Evolutionary conservation across 2,113 vertebrate species (phyloP).

Genomic region (Percina caprodes): DNA sequence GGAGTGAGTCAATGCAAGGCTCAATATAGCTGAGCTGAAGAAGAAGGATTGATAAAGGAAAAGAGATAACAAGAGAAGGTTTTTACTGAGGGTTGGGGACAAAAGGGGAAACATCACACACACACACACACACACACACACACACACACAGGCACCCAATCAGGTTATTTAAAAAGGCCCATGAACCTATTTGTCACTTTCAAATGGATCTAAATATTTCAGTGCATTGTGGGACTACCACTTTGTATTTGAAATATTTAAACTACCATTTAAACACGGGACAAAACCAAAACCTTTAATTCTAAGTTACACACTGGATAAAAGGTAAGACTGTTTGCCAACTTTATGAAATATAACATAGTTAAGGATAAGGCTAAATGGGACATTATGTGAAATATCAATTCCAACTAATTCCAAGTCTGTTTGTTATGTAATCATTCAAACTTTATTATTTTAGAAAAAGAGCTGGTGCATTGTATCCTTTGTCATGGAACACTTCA

Average conservation of each 20-base stretch:
- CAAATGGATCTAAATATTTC: not conserved
- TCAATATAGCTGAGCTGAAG: not conserved
- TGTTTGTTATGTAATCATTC: not conserved
- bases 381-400: not conserved
- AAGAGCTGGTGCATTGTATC: constrained; percentile 1
- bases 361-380: not conserved
- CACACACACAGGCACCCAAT: not conserved
- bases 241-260: not conserved
- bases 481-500: constrained; percentile 3
- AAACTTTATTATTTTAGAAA: constrained; percentile 2
- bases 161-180: not conserved
- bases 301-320: not conserved
- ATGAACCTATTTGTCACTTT: not conserved
- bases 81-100: not conserved
- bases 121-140: not conserved
- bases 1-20: constrained; percentile 17
- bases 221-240: not conserved
- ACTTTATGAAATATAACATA: not conserved
- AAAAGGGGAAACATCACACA: not conserved
- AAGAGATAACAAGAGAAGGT: constrained; percentile 3
- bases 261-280: not conserved
- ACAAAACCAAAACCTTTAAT: not conserved
- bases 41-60: not conserved
- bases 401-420: not conserved
- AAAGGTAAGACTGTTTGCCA: not conserved